Conservation (phyloP, 1,140 invertebrate genomes). For the Drosophila mayri region DNA sequence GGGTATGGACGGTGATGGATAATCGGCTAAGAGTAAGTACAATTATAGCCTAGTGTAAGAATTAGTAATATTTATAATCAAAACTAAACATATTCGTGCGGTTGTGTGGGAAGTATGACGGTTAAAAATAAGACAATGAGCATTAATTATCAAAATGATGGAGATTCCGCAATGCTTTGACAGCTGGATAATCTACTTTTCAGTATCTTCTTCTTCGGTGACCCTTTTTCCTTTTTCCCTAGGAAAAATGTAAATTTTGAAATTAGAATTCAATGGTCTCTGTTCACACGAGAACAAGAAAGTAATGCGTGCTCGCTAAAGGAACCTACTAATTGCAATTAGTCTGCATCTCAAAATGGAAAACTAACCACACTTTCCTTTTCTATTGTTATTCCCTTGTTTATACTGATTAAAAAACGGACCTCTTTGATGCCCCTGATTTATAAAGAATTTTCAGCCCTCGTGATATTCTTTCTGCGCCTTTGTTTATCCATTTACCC, state of each 20-base stretch:
- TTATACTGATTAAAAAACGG: conserved; percentile 20
- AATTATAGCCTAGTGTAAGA: not conserved
- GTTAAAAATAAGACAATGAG: conserved; percentile 11
- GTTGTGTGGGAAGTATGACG: conserved; percentile 8
- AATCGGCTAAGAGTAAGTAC: conserved; percentile 91
- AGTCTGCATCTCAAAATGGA: conserved; percentile 4
- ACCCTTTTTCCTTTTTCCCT: conserved; percentile 9
- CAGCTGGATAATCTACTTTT: conserved; percentile 16
- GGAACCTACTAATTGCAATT: conserved; percentile 24
- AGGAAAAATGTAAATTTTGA: conserved; percentile 7
- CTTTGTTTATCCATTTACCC: conserved; percentile 33
- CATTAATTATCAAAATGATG: conserved; percentile 19
- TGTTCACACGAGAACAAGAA: conserved; percentile 6
- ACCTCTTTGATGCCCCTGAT: conserved; percentile 58
- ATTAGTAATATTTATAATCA: conserved; percentile 8
- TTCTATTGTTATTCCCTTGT: conserved; percentile 39
- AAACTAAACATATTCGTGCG: conserved; percentile 8
- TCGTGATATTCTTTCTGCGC: conserved; percentile 26
- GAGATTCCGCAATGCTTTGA: conserved; percentile 9
- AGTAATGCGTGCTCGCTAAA: conserved; percentile 11
- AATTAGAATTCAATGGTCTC: conserved; percentile 14
- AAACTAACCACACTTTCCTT: conserved; percentile 25
- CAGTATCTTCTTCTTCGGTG: not conserved
- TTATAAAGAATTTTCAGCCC: conserved; percentile 37
- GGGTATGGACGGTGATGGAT: conserved; percentile 96